These are phyloP conservation scores for Monarcha castaneiventris DNA, from an alignment of 2,113 vertebrate species.

Conservation along the genomic window DNA sequence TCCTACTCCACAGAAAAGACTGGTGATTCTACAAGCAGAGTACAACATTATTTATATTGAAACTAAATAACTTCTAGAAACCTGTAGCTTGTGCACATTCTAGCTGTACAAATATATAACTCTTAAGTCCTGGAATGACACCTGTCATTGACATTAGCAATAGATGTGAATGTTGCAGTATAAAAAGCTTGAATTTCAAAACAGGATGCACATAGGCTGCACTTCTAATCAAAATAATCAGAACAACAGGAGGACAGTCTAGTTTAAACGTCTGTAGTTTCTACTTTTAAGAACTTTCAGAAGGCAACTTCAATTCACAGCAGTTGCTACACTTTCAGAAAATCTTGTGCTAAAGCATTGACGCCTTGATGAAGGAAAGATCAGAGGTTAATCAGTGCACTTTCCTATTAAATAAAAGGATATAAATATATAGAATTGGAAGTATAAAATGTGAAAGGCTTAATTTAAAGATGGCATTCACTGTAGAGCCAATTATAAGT, in stretches of 20 bases:
- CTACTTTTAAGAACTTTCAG: background rate
- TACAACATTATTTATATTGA: background rate
- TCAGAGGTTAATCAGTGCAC: background rate
- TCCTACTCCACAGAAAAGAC: background rate
- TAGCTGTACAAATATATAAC: background rate
- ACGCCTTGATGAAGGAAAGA: background rate
- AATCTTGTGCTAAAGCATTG: background rate
- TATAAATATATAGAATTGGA: background rate
- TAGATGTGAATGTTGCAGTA: background rate
- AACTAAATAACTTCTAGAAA: background rate
- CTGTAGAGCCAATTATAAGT: background rate
- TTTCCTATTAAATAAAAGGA: background rate
- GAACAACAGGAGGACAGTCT: background rate
- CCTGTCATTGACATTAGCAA: background rate
- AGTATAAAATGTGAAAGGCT: background rate
- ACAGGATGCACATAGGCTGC: background rate
- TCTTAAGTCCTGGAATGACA: background rate
- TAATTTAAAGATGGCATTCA: background rate
- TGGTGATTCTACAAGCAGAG: background rate
- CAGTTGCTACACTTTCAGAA: background rate
- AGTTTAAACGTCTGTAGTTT: background rate
- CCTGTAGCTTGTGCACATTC: background rate
- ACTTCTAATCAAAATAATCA: background rate
- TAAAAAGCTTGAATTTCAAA: background rate
- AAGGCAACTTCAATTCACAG: background rate